Evolutionary conservation across 2,888 invertebrate species (phyloP).

Genomic region (Lasioglossum vierecki): DNA sequence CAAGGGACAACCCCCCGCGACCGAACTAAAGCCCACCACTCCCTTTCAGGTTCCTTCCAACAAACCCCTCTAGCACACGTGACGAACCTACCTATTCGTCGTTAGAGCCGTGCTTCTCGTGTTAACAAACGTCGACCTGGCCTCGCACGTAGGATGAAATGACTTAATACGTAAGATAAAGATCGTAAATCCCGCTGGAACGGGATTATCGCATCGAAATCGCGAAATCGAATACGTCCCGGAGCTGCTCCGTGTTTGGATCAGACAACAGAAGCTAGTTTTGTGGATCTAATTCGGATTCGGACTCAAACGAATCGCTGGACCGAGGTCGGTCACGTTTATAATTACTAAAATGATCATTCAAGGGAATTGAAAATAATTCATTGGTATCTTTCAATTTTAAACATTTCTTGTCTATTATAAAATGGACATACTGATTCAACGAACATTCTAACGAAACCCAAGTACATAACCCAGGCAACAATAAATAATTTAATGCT

Average conservation of each 20-base stretch:
- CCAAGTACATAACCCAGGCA: no score
- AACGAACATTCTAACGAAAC: background rate
- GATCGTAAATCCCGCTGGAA: slow-evolving; percentile 11
- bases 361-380: background rate
- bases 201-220: slow-evolving; percentile 17
- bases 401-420: background rate
- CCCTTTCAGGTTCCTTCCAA: slow-evolving; percentile 60
- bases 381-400: background rate
- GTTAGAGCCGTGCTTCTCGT: slow-evolving; percentile 31
- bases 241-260: background rate
- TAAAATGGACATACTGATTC: background rate
- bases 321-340: background rate
- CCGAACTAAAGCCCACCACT: slow-evolving; percentile 69
- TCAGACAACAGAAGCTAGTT: background rate
- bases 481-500: background rate
- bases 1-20: slow-evolving; percentile 61
- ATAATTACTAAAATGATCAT: background rate
- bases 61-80: slow-evolving; percentile 71
- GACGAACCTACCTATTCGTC: slow-evolving; percentile 73
- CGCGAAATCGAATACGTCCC: background rate
- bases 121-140: slow-evolving; percentile 37
- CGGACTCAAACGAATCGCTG: background rate
- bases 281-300: background rate
- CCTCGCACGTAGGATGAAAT: slow-evolving; percentile 4
- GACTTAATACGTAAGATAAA: slow-evolving; percentile 43